Evolutionary conservation across 1,140 invertebrate species (phyloP).

Genomic region (Bombus difficillimus): DNA sequence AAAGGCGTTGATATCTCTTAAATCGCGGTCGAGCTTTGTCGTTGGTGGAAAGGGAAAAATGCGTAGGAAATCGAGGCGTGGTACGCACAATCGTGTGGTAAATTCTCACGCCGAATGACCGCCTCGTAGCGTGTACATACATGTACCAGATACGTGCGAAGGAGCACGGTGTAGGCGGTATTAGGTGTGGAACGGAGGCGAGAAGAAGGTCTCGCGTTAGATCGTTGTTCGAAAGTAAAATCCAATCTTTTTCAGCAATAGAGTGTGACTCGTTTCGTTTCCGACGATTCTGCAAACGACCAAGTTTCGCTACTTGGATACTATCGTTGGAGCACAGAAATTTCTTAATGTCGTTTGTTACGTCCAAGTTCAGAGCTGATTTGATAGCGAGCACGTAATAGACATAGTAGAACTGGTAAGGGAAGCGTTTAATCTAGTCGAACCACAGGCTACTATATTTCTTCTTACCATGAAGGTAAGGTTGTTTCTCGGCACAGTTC

Average conservation of each 20-base stretch:
- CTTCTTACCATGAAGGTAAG: neutral
- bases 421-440: neutral
- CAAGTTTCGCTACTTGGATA: neutral
- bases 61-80: slow-evolving; percentile 74
- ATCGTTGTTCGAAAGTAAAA: slow-evolving; percentile 57
- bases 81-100: slow-evolving; percentile 66
- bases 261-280: neutral
- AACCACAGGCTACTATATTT: neutral
- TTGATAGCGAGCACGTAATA: too few species aligned
- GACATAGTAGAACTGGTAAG: neutral
- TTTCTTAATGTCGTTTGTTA: neutral
- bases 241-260: slow-evolving; percentile 32
- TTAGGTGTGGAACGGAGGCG: slow-evolving; percentile 72
- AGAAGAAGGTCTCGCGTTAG: slow-evolving; percentile 64
- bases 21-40: slow-evolving; percentile 47
- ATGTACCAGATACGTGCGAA: slow-evolving; percentile 51
- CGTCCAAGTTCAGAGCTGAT: neutral
- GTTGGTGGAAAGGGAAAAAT: slow-evolving; percentile 61
- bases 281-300: neutral
- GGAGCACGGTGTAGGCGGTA: slow-evolving; percentile 58
- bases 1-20: slow-evolving; percentile 36
- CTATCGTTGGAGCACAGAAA: neutral
- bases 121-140: slow-evolving; percentile 29
- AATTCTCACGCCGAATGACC: slow-evolving; percentile 69
- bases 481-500: slow-evolving; percentile 10